These are phyloP conservation scores for Agrochola lychnidis DNA, from an alignment of 2,888 invertebrate genomes.

Conservation along the genomic window DNA sequence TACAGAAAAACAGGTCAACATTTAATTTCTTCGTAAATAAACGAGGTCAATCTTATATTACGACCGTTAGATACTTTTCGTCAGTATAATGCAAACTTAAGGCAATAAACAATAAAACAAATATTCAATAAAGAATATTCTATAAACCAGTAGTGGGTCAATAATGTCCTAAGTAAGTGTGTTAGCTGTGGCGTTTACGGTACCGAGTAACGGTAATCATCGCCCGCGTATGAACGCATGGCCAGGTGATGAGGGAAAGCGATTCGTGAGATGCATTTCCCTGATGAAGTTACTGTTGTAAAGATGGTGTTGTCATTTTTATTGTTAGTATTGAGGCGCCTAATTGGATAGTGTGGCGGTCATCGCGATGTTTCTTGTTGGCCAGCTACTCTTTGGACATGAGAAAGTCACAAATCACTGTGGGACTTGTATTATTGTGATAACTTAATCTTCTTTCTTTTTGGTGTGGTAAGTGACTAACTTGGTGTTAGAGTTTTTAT, in stretches of 20 bases:
- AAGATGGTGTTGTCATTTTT: neutral
- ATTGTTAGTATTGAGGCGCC: neutral
- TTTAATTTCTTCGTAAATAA: neutral
- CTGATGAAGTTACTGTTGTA: conserved; percentile 12
- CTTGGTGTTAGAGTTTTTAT: no score
- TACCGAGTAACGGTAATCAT: conserved; percentile 70
- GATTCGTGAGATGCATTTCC: conserved; percentile 34
- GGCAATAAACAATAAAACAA: neutral
- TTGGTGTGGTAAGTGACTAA: no score
- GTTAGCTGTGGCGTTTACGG: conserved; percentile 65
- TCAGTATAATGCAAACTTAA: neutral
- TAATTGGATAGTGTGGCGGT: neutral
- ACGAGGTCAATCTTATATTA: neutral
- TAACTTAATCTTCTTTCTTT: no score
- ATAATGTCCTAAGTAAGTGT: conserved; percentile 62
- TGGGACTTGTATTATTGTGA: no score
- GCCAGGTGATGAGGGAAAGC: conserved; percentile 41
- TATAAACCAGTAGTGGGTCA: conserved; percentile 52
- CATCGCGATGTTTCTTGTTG: no score
- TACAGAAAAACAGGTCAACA: neutral
- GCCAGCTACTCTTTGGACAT: no score
- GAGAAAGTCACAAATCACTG: no score
- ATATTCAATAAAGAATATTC: neutral
- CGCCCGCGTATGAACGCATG: conserved; percentile 24
- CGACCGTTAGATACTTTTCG: neutral